A percentile compares a stretch with the other conserved stretches of the same genome.
Evolutionary conservation across 2,888 invertebrate species (phyloP).

Genomic region (Abscondita cerata): DNA sequence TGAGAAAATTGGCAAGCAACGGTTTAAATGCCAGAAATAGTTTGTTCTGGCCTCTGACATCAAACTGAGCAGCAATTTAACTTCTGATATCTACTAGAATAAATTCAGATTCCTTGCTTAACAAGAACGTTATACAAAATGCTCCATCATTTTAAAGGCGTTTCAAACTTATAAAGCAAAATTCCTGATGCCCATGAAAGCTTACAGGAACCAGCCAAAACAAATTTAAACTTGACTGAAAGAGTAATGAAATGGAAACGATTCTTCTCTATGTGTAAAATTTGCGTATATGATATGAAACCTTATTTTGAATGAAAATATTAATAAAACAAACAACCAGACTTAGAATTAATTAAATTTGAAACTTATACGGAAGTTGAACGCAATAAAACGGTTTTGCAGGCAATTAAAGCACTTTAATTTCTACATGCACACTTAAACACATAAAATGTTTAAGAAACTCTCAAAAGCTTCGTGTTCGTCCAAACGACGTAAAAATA

Average conservation of each 20-base stretch:
- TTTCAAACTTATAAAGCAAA: slow-evolving; percentile 40
- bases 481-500: slow-evolving; percentile 1
- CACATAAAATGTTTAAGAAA: slow-evolving; percentile 20
- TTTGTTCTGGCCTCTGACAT: neutral
- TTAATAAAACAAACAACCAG: neutral
- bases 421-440: neutral
- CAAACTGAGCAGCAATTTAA: slow-evolving; percentile 4
- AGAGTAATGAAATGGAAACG: slow-evolving; percentile 44
- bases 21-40: slow-evolving; percentile 13
- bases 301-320: neutral
- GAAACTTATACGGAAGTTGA: slow-evolving; percentile 5
- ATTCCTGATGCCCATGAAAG: slow-evolving; percentile 41
- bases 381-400: neutral
- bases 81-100: slow-evolving; percentile 21
- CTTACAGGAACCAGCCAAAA: slow-evolving; percentile 35
- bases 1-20: slow-evolving; percentile 2
- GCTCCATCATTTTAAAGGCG: slow-evolving; percentile 41
- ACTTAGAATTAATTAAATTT: slow-evolving; percentile 21
- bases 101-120: slow-evolving; percentile 26
- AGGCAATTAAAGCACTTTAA: neutral
- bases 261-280: slow-evolving; percentile 37
- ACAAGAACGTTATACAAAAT: slow-evolving; percentile 36
- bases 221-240: slow-evolving; percentile 44
- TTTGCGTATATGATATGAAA: slow-evolving; percentile 38
- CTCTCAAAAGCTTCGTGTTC: neutral